phyloP scores from a whole-genome alignment of 1,140 invertebrate species.

The Aleiodes sp. region DNA sequence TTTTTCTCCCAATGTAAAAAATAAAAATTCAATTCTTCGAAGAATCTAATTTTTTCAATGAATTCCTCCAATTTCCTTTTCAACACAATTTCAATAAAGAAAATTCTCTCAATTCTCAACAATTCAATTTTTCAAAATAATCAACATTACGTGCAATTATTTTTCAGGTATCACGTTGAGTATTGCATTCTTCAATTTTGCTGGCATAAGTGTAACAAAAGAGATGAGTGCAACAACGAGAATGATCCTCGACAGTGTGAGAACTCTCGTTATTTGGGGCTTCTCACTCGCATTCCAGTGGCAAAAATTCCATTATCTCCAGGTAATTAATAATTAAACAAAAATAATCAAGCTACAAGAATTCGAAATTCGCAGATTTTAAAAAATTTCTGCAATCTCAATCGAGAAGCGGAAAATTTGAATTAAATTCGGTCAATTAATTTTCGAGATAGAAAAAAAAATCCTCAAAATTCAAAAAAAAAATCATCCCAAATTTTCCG shows the following conservation, averaged over 20 bases:
- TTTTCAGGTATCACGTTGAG: conserved; percentile 84
- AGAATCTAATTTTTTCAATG: too few species aligned
- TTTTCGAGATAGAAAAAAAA: neutral
- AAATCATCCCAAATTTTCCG: too few species aligned
- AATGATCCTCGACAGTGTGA: conserved; percentile 90
- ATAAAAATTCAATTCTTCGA: neutral
- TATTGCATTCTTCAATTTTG: conserved; percentile 97
- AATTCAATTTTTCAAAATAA: neutral
- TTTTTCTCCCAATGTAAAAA: neutral
- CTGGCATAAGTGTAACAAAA: conserved; percentile 95
- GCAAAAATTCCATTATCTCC: conserved; percentile 84
- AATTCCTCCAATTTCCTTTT: too few species aligned
- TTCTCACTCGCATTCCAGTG: conserved; percentile 78
- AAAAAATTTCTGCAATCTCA: too few species aligned
- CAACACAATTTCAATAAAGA: too few species aligned
- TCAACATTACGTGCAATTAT: neutral
- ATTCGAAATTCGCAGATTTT: conserved; percentile 9
- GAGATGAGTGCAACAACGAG: conserved; percentile 91
- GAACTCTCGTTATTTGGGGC: conserved; percentile 91
- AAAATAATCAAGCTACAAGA: conserved; percentile 19
- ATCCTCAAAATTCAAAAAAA: too few species aligned
- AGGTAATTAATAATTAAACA: conserved; percentile 65
- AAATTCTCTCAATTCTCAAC: neutral
- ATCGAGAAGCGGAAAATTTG: too few species aligned
- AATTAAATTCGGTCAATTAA: neutral